phyloP scores from a whole-genome alignment of 2,888 invertebrate species.

The Ferrisia virgata region DNA sequence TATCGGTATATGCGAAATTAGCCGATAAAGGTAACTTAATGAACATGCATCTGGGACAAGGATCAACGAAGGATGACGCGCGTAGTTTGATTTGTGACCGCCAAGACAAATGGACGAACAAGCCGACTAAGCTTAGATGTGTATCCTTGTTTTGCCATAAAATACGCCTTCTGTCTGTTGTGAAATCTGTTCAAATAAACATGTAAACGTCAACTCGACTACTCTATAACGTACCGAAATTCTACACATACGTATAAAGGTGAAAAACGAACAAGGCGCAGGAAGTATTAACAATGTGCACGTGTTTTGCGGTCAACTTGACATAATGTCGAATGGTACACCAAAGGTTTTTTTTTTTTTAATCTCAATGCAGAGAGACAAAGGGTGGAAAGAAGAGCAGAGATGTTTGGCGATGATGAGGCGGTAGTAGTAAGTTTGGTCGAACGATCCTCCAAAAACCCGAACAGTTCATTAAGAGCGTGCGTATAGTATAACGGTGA shows the following conservation, averaged over 20 bases:
- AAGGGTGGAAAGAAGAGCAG: too few relatives aligned
- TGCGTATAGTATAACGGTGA: not conserved
- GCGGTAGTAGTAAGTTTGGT: not conserved
- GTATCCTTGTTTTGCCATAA: not conserved
- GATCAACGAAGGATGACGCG: slow-evolving; percentile 35
- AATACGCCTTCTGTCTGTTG: not conserved
- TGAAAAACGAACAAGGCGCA: not conserved
- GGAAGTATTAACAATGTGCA: slow-evolving; percentile 43
- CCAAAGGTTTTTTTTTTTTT: slow-evolving; percentile 24
- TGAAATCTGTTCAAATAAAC: not conserved
- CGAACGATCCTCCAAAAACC: not conserved
- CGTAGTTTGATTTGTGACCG: slow-evolving; percentile 13
- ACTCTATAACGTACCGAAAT: too few relatives aligned
- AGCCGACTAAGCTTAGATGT: not conserved
- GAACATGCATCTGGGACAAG: not conserved
- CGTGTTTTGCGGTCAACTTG: slow-evolving; percentile 44
- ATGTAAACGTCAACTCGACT: not conserved
- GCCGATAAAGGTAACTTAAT: too few relatives aligned
- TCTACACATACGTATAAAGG: not conserved
- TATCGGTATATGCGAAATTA: too few relatives aligned
- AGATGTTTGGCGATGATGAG: too few relatives aligned
- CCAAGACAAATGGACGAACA: slow-evolving; percentile 8
- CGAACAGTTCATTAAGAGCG: not conserved
- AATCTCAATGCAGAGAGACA: not conserved
- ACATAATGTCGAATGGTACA: not conserved